Base-by-base conservation (phyloP, 2,113 vertebrate genomes). In the Perca fluviatilis region DNA sequence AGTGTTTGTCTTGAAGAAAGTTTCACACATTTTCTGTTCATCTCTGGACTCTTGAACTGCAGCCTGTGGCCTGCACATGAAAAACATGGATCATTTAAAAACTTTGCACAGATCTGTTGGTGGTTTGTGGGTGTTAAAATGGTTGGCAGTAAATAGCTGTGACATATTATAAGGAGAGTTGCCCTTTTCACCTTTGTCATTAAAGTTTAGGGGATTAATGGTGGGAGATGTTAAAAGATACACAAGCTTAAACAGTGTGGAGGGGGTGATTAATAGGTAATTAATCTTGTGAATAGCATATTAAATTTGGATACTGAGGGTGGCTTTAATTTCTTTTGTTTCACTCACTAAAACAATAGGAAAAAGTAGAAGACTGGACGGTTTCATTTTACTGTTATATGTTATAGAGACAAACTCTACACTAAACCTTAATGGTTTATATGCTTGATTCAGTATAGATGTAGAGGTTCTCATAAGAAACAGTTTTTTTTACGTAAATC, bases 281-380 rank as follows among this genome's bases (percentile, higher is more conserved):
- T 87, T 74, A 47, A 72, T 72, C 21, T 61, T 15, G n/a, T 62
- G 43, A 87, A 84, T 69, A 78, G 49, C 15, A 27, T 40, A 58
- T 76, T 73, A 16, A 64, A 36, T 77, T 51, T 47, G 43, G 43
- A 49, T 78, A 30, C 54, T 61, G 5, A 14, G 33, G 72, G 47
- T 73, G 56, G 36, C 62, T 81, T 62, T 56, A 72, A 72, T 87
- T 80, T 84, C 62, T 79, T 89, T 72, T 58, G 76, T 76, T 85
- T 86, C 18, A 63, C 25, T 73, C 49, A 57, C 21, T 63, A 36
- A 16, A 86, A 77, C 56, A 79, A 71, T 62, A 40, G 9, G 10
- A 53, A 62, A 72, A 74, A 58, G 11, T 36, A 53, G 9, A 15
- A 72, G 73, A 47, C 14, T 1, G n/a, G n/a, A 36, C 63, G 36